Base-by-base conservation (phyloP, 2,797 vertebrate genomes). In the Acanthiza pusilla region DNA sequence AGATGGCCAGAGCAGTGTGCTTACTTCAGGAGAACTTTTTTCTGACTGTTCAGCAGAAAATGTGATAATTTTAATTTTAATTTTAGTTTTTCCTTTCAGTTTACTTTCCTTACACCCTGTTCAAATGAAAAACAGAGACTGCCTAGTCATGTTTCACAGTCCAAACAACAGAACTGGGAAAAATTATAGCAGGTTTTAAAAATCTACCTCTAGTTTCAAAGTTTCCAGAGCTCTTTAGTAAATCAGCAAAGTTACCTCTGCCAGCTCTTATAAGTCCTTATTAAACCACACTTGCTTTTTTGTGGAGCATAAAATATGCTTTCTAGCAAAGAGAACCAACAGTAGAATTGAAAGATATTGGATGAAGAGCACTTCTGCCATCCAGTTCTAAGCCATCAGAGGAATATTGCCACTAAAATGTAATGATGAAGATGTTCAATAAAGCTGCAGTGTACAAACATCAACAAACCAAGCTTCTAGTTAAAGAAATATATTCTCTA, bases 401-500 rank as follows among this genome's bases (percentile, higher is more conserved):
- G 58, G 54, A 77, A 76, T 77, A 73, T 26, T 80, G 61, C 68
- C 12, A 3, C 53, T 63, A 57, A 89, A 89, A 21, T 0, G 0
- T 17, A 50, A 55, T 88, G 80, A 96, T 73, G 74, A 93, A 95
- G 61, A 47, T 55, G 63, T 84, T 93, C 80, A 85, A 82, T 94
- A 94, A 87, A 88, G 32, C 38, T 65, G 43, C 61, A 62, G 61
- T 3, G 30, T 65, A 74, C 27, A 30, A 73, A 40, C 2, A 2
- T 45, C 79, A 76, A 68, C 45, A 36, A 91, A 84, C 71, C 26
- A 76, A 73, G 20, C 36, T 38, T 40, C 58, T 73, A 73, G 70
- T 80, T 75, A 26, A 89, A 96, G 74, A 84, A 76, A 71, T 8
- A 48, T 15, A 19, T 29, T 79, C 94, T 36, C 45, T 43, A 27